Conservation (phyloP, 2,888 invertebrate species). For the Leptopilina myrica region DNA sequence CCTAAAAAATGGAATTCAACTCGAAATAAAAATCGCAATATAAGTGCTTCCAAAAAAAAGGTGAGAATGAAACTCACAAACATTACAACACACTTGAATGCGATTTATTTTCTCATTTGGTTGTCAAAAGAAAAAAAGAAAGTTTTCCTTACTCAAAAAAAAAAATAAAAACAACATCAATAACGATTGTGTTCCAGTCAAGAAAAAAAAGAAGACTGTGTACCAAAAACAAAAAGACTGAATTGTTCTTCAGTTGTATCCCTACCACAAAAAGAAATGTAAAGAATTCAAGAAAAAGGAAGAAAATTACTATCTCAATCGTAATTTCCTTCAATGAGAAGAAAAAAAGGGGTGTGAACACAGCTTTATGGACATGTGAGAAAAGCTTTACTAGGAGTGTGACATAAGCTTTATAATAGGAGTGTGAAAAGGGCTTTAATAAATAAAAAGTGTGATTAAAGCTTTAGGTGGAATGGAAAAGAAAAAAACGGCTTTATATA, state of each 20-base stretch:
- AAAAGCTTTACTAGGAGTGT: background rate
- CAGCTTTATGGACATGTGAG: background rate
- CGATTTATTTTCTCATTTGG: slow-evolving; percentile 15
- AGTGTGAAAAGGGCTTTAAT: background rate
- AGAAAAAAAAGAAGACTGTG: too few species aligned
- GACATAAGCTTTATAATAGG: background rate
- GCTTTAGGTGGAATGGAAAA: background rate
- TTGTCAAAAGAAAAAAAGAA: slow-evolving; percentile 30
- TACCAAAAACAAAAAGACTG: slow-evolving; percentile 25
- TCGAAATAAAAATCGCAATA: background rate
- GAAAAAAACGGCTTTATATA: too few species aligned
- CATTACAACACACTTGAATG: background rate
- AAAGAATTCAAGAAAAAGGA: background rate
- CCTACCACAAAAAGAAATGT: too few species aligned
- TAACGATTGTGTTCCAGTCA: too few species aligned
- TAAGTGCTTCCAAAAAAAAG: background rate
- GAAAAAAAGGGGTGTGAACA: too few species aligned
- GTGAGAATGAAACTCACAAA: slow-evolving; percentile 40
- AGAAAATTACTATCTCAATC: too few species aligned
- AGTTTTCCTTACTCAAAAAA: background rate
- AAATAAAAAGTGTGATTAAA: slow-evolving; percentile 8
- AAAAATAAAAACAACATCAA: background rate
- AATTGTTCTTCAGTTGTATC: too few species aligned
- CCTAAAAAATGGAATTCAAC: background rate
- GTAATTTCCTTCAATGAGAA: too few species aligned